Conservation (phyloP, 2,113 vertebrate genomes). For the Pseudolaguvia tuberculata region DNA sequence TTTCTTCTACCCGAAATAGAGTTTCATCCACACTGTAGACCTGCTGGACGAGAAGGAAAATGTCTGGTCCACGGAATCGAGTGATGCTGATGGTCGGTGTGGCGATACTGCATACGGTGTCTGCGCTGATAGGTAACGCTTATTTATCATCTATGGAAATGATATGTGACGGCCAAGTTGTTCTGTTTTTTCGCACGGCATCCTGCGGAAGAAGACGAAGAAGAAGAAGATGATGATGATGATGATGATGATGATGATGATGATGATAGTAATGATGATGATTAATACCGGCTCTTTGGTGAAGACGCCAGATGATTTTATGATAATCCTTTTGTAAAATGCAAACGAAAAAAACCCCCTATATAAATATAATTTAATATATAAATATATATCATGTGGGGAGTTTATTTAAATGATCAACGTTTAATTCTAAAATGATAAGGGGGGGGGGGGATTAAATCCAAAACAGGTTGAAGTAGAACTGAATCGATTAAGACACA, state of each 20-base stretch:
- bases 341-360: neutral
- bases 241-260: neutral
- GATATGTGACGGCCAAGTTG: neutral
- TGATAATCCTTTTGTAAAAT: neutral
- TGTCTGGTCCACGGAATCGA: slow-evolving; percentile 43
- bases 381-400: no score
- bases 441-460: neutral
- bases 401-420: no score
- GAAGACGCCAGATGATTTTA: neutral
- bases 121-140: slow-evolving; percentile 68
- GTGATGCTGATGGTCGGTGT: slow-evolving; percentile 58
- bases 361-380: neutral
- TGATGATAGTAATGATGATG: neutral
- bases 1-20: neutral
- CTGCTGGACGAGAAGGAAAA: slow-evolving; percentile 30
- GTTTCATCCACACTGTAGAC: neutral
- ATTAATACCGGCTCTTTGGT: neutral
- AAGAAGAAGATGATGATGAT: neutral
- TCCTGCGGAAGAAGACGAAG: no score
- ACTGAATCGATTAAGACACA: neutral
- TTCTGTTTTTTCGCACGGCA: neutral
- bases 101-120: slow-evolving; percentile 65
- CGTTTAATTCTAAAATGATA: neutral
- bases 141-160: neutral
- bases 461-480: neutral